phyloP scores from a whole-genome alignment of 92 coral and sea anemone species.

The Zoanthus sansibaricus region DNA sequence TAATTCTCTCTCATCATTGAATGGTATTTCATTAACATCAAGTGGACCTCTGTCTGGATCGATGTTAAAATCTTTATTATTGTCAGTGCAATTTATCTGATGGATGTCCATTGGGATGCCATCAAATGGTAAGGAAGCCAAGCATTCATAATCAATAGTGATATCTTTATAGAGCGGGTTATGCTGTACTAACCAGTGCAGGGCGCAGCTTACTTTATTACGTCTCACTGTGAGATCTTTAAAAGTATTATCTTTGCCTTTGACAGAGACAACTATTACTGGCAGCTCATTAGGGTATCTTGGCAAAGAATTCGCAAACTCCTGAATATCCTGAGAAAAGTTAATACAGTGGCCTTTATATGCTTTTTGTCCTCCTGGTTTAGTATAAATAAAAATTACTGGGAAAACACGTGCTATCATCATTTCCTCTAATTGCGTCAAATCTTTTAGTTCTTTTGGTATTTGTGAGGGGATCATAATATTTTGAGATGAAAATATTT shows the following conservation, averaged over 20 bases:
- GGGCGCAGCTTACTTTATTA: constrained; percentile 49
- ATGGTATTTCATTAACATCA: too few species aligned
- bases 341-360: too few species aligned
- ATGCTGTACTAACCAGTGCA: constrained; percentile 69
- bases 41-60: not conserved
- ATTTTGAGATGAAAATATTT: not conserved
- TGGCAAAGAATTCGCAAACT: too few species aligned
- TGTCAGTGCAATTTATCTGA: constrained; percentile 1
- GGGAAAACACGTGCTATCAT: constrained; percentile 51
- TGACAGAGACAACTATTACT: too few species aligned
- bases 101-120: constrained; percentile 20
- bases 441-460: too few species aligned
- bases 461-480: too few species aligned
- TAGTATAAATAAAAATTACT: constrained; percentile 74
- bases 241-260: constrained; percentile 15
- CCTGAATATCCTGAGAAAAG: too few species aligned
- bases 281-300: constrained; percentile 32
- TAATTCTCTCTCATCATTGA: too few species aligned
- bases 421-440: too few species aligned
- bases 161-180: constrained; percentile 66
- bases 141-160: not conserved
- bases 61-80: not conserved
- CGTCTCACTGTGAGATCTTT: constrained; percentile 66
- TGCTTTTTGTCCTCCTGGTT: too few species aligned
- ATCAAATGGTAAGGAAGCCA: not conserved